Base-by-base conservation (phyloP, 2,113 vertebrate species). In the Scomber japonicus region DNA sequence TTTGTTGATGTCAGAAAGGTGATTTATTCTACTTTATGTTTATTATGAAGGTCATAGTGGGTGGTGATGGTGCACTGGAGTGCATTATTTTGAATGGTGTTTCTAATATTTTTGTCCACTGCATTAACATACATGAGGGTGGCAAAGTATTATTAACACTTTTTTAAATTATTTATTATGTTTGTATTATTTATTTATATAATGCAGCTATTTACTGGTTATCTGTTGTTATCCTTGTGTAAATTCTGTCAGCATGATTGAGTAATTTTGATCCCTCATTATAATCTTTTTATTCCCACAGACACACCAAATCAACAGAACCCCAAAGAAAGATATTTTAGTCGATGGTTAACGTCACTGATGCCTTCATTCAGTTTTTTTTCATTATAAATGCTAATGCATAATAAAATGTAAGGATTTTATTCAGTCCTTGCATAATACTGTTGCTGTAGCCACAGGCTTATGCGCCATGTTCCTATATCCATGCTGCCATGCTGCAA, bases 401-500 rank as follows among this genome's bases (percentile, higher is more conserved):
- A 46, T 49, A 51, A 67, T 62, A 50, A 73, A 75, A 83, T 35
- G 54, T 40, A 65, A 46, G 61, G 9, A 27, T 73, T 88, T 50
- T 60, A 77, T 72, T 79, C 31, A 65, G 31, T 30, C 53, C 79
- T 65, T 89, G 80, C 61, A 71, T 77, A 82, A 82, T 59, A 48
- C 46, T 68, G 48, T 21, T 45, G 49, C 45, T 75, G 53, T 71
- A 76, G 71, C 74, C 55, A 66, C 55, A 51, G 72, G 68, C 79
- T 51, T 71, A 45, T 80, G 62, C 45, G 50, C 27, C 70, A 30
- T 70, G 51, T 62, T 60, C 75, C 72, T 64, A 71, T 40, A 61
- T 48, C 66, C 57, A 83, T 57, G 77, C 81, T 81, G 63, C 51
- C 53, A 62, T 69, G 48, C 56, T 55, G 57, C 45, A 82, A 63